phyloP scores from a whole-genome alignment of 1,140 invertebrate species.

The Philaenus spumarius region DNA sequence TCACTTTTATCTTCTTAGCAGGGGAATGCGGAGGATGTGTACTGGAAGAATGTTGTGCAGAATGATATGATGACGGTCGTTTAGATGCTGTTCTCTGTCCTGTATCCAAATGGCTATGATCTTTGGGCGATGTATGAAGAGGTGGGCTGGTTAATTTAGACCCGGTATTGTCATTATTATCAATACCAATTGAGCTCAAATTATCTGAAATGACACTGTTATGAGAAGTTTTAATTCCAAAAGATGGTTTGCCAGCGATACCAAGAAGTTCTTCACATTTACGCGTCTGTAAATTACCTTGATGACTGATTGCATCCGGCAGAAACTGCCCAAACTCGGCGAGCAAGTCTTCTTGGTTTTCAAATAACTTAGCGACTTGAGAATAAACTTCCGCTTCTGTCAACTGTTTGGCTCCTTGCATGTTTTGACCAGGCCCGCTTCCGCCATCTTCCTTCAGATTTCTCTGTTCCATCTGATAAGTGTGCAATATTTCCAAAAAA shows the following conservation, averaged over 20 bases:
- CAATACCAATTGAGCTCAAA: not conserved
- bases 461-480: constrained; percentile 95
- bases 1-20: constrained; percentile 57
- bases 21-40: constrained; percentile 42
- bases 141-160: not conserved
- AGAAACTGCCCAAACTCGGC: constrained; percentile 96
- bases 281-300: constrained; percentile 19
- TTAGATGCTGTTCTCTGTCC: not conserved
- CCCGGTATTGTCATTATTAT: not conserved
- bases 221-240: not conserved
- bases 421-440: not conserved
- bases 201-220: not conserved
- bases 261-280: not conserved
- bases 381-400: constrained; percentile 89
- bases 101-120: not conserved
- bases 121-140: not conserved
- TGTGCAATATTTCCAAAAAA: constrained; percentile 96
- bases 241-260: not conserved
- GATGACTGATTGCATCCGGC: constrained; percentile 80
- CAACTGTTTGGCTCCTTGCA: constrained; percentile 52
- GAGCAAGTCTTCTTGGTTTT: constrained; percentile 93
- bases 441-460: constrained; percentile 68
- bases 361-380: constrained; percentile 94
- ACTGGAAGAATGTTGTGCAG: not conserved
- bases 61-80: constrained; percentile 4